Evolutionary conservation across 2,797 vertebrate species (phyloP), one percentile per base, ranked within the genome.

Genomic region (Enteromius thamalakanensis): DNA sequence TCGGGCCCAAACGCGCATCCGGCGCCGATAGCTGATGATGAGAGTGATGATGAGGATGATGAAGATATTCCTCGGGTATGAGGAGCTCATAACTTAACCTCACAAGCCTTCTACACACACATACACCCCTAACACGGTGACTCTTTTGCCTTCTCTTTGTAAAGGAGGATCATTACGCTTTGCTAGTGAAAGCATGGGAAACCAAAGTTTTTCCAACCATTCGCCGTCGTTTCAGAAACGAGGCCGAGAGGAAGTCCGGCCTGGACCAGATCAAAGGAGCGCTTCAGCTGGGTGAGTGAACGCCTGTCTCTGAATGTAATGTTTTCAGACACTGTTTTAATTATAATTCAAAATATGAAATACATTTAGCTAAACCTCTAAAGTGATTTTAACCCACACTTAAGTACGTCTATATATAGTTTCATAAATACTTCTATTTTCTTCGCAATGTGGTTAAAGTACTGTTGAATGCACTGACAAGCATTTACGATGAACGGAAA

Each of bases 201-300:
- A 98, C 97, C 21, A 99, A 99, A 91, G 98, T 99, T 60, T 99
- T 99, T 88, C 98, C 98, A 23, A 99, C 97, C 5, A 99, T 99
- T 89, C 95, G 98, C 32, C 96, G 98, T 85, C 95, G 98, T n/a
- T 99, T 99, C 93, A 96, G 98, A 78, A 99, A 99, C 1, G 98
- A 99, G 89, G 98, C 98, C 0, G 98, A 99, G 89, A 95, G 98
- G 86, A 99, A 99, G 87, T 99, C 98, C 1, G 98, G 98, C 26
- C 87, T 99, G 91, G 98, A 99, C 89, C 98, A 99, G 91, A 99
- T 99, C 88, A 99, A 99, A 93, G 98, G 98, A 86, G 98, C 98
- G 51, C 92, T 99, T 53, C 98, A 99, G 85, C 94, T 99, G 83
- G 98, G 98, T 99, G 91, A 92, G 84, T 64, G 55, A 55, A n/a